Base-by-base conservation (phyloP, 2,113 vertebrate genomes). In the Tragulus kanchil region DNA sequence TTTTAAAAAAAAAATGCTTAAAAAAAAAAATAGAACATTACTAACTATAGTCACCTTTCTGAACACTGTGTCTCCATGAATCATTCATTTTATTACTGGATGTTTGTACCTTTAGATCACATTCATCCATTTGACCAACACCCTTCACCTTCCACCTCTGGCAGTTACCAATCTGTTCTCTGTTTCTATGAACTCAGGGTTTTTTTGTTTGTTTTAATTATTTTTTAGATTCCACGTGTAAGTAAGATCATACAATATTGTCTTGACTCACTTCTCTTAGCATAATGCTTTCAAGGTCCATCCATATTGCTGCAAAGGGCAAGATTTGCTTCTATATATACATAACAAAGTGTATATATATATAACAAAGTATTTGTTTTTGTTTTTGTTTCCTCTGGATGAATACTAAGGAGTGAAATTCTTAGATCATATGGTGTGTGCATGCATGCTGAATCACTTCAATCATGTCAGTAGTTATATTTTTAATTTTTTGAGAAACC, bases 401-500 rank as follows among this genome's bases (percentile, higher is more conserved):
- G 54, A 17, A 45, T 42, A 61, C 81, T 14, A 6, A 45, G 81
- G 54, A 83, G 4, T 61, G 1, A 26, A 83, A 61, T 42, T 28
- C 23, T 36, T 45, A 25, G 14, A 61, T 83, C 23, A 17, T 9
- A 11, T 26, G 36, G 81, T 45, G 11, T 21, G 13, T 45, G 36
- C 0, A 3, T 45, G 21, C 0, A 0, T 73, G 36, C 69, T 73
- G 23, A 73, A 42, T 25, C 69, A 73, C 42, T 73, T 25, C 69
- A 45, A 19, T 73, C 69, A 6, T 73, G 69, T 45, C 69, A 3
- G 21, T 83, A 83, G 81, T 61, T 45, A 36, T 45, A 28, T 83
- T 83, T 83, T 61, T 83, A 83, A 45, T 28, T 83, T 83, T 83
- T 83, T 45, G 81, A 83, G 81, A 14, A 83, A 17, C 5, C 36